A percentile compares a stretch with the other conserved stretches of the same genome.
Evolutionary conservation across 2,797 vertebrate genomes (phyloP).

Genomic region (Pempheris klunzingeri): DNA sequence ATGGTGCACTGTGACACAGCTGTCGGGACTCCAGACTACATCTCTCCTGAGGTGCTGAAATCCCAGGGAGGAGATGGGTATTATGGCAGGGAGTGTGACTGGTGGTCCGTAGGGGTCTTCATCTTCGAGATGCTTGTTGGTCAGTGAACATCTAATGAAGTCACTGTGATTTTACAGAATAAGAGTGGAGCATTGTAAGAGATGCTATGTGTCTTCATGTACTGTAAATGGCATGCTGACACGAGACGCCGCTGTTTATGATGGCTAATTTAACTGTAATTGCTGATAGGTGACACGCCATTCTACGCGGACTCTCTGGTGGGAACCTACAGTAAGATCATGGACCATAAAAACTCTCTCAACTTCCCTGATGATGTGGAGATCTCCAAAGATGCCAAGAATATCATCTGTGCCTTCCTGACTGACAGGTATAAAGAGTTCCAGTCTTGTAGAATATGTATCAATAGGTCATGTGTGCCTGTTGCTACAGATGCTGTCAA

Average conservation of each 20-base stretch:
- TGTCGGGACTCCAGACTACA: constrained; percentile 98
- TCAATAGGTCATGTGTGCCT: background rate
- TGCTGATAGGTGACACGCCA: constrained; percentile 92
- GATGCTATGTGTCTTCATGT: background rate
- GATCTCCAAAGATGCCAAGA: constrained; percentile 97
- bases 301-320: constrained; percentile 99
- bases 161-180: background rate
- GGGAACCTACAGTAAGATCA: constrained; percentile 99
- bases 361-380: constrained; percentile 98
- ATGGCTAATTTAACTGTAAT: background rate
- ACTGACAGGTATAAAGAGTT: constrained; percentile 91
- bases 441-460: background rate
- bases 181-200: background rate
- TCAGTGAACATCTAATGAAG: constrained; percentile 82
- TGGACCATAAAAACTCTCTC: constrained; percentile 99
- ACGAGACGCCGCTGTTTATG: background rate
- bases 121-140: constrained; percentile 99
- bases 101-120: constrained; percentile 99
- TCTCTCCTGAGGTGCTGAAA: constrained; percentile 97
- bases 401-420: constrained; percentile 98
- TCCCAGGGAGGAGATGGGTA: constrained; percentile 98
- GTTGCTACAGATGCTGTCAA: constrained; percentile 1
- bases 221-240: background rate
- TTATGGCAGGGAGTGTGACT: constrained; percentile 98
- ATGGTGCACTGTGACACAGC: constrained; percentile 99